Evolutionary conservation across 2,113 vertebrate genomes (phyloP).

Genomic region (Syngnathus scovelli): DNA sequence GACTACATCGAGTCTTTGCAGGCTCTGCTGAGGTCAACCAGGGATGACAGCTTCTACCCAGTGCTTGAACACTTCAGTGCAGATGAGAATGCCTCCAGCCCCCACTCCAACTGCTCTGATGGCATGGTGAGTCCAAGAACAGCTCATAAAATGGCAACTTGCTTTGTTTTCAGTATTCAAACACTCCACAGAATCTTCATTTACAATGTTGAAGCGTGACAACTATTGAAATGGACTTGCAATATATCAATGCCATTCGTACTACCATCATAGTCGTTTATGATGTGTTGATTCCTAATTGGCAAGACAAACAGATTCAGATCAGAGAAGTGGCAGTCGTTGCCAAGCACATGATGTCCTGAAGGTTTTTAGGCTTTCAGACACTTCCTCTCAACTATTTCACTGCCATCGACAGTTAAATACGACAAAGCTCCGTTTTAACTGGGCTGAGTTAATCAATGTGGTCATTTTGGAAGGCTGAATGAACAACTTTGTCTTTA

Average conservation of each 20-base stretch:
- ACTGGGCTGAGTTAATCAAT: not conserved
- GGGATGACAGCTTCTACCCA: constrained; percentile 78
- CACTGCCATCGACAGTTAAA: too few species aligned
- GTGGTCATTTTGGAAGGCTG: not conserved
- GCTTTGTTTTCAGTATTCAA: not conserved
- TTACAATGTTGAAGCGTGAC: not conserved
- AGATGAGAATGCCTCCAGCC: constrained; percentile 87
- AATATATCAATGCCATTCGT: too few species aligned
- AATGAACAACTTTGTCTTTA: constrained; percentile 12
- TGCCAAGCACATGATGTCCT: not conserved
- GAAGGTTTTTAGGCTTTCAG: not conserved
- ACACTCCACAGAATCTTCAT: not conserved
- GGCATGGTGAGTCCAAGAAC: constrained; percentile 80
- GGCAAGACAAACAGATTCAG: not conserved
- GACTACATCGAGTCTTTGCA: constrained; percentile 95
- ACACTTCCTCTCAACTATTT: not conserved
- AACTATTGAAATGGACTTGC: not conserved
- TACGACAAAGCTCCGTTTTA: too few species aligned
- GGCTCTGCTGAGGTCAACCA: constrained; percentile 80
- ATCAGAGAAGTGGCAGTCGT: not conserved
- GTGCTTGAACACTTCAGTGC: constrained; percentile 83
- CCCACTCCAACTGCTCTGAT: constrained; percentile 89
- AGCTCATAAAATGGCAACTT: constrained; percentile 16
- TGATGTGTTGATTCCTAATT: not conserved
- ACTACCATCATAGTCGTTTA: too few species aligned